Percentiles rank a stretch among this genome's conserved stretches.
phyloP scores from a whole-genome alignment of 2,888 invertebrate genomes.

The Eugnorisma glareosa region DNA sequence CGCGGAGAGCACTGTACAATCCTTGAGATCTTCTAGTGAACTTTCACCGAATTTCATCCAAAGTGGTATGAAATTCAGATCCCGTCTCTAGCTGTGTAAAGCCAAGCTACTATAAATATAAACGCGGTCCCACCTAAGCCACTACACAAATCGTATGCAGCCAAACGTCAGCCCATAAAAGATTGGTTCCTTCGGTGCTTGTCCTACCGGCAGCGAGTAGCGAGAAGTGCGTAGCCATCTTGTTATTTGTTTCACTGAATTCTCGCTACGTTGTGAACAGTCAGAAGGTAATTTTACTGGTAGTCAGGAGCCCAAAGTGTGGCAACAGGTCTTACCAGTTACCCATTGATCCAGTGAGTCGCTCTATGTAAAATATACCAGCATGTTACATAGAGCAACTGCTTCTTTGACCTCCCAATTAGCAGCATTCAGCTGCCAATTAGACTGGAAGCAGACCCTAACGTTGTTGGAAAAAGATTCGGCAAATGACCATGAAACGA shows the following conservation, averaged over 20 bases:
- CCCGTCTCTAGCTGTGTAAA: constrained; percentile 13
- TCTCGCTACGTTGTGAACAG: background rate
- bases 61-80: constrained; percentile 23
- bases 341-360: background rate
- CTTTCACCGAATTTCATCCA: background rate
- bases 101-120: constrained; percentile 27
- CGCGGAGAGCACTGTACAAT: too few species aligned
- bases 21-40: too few species aligned
- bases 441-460: background rate
- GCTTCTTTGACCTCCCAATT: too few species aligned
- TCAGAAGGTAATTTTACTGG: background rate
- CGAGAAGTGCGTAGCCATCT: background rate
- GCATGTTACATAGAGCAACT: too few species aligned
- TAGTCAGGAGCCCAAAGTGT: background rate
- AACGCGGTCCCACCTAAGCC: constrained; percentile 1
- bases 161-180: constrained; percentile 53
- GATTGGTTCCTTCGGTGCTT: constrained; percentile 42
- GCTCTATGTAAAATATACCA: background rate
- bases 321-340: background rate
- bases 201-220: background rate
- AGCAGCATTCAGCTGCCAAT: background rate
- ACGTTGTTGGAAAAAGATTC: background rate
- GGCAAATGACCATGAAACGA: background rate
- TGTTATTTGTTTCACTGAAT: background rate
- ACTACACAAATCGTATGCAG: constrained; percentile 53